phyloP scores from a whole-genome alignment of 30 jellyfish, hydroid and myxozoan species.

The Cassiopea andromeda region DNA sequence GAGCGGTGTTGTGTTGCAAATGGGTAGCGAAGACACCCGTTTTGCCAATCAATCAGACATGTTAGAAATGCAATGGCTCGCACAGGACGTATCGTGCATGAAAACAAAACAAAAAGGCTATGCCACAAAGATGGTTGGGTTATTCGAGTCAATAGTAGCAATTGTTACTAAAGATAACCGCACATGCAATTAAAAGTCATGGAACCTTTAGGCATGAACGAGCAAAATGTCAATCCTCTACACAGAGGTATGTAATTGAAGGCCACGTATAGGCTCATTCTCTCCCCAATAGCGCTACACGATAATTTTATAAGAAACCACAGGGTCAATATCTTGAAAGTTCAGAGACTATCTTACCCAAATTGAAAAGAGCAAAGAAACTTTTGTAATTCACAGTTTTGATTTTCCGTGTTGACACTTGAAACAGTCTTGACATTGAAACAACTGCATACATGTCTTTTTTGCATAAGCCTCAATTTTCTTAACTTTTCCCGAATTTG shows the following conservation, averaged over 20 bases:
- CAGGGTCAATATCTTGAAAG: no score
- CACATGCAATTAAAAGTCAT: not conserved
- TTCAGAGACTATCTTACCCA: no score
- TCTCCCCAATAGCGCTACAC: no score
- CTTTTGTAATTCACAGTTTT: no score
- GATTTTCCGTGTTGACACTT: no score
- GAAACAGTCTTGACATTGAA: no score
- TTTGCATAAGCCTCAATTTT: no score
- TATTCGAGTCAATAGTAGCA: not conserved
- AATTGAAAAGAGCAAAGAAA: no score
- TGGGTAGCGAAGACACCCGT: not conserved
- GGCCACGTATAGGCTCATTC: no score
- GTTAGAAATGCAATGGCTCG: not conserved
- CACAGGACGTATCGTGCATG: conserved; percentile 54
- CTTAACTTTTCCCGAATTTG: no score
- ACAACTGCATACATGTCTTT: no score
- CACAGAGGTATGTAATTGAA: not conserved
- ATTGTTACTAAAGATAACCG: not conserved
- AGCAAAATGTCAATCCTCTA: not conserved
- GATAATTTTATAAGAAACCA: no score
- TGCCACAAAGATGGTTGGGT: not conserved
- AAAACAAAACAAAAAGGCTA: not conserved
- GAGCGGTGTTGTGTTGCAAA: not conserved
- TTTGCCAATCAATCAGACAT: not conserved
- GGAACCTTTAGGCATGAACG: not conserved